These are phyloP conservation scores for Limnephilus auricula DNA, from an alignment of 2,888 invertebrate genomes.

Conservation along the genomic window DNA sequence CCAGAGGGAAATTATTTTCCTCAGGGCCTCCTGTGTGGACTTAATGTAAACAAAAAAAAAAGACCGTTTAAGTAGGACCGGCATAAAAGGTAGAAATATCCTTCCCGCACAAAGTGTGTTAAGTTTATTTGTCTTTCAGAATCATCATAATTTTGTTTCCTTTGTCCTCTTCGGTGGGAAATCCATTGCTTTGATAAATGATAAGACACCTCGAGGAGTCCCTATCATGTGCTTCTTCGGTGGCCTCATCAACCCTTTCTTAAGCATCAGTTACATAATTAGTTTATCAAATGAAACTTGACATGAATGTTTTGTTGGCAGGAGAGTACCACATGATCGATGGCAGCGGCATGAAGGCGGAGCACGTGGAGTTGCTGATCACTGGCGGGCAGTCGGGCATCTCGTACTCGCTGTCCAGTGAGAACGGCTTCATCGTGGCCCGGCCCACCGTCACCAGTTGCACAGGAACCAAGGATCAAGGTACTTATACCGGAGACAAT, in stretches of 20 bases:
- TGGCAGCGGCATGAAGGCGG: conserved; percentile 59
- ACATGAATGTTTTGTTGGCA: conserved; percentile 25
- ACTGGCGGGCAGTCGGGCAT: conserved; percentile 59
- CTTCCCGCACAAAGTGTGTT: no score
- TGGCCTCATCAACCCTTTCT: not conserved
- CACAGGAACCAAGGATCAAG: conserved; percentile 37
- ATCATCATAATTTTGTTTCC: not conserved
- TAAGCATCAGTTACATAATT: not conserved
- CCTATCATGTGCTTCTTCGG: not conserved
- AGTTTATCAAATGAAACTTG: not conserved
- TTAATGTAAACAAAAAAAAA: no score
- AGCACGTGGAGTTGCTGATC: conserved; percentile 62
- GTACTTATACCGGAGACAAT: conserved; percentile 9
- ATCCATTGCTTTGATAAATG: no score
- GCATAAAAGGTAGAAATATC: no score
- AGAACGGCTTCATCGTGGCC: conserved; percentile 65
- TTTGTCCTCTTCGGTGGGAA: not conserved
- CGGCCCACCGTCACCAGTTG: conserved; percentile 56
- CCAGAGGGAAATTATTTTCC: no score
- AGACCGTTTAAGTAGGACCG: no score
- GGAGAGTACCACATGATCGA: conserved; percentile 65
- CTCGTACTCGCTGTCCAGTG: conserved; percentile 63
- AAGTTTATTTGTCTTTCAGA: not conserved
- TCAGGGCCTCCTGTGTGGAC: no score
- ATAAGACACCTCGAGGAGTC: not conserved